Percentiles rank a stretch among this genome's conserved stretches.
Conservation (phyloP, 2,888 invertebrate species). For the Nomada lathburiana region DNA sequence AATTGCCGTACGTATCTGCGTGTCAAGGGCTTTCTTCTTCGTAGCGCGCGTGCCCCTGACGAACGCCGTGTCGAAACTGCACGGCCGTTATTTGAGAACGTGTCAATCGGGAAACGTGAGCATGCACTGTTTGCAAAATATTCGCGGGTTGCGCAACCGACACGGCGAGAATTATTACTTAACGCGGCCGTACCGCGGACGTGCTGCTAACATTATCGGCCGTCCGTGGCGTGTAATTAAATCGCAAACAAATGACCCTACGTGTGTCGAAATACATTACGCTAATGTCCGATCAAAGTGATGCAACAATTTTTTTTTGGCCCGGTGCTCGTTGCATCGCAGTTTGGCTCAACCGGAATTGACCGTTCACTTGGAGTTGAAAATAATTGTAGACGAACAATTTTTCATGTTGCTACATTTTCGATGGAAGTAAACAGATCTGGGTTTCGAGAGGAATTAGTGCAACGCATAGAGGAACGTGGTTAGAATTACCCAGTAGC, state of each 20-base stretch:
- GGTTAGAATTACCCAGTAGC: constrained; percentile 82
- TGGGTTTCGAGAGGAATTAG: no score
- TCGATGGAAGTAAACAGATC: no score
- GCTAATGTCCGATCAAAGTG: not conserved
- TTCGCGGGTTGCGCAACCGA: constrained; percentile 6
- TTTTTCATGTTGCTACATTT: no score
- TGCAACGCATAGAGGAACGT: no score
- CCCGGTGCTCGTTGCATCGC: no score
- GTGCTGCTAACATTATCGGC: constrained; percentile 12
- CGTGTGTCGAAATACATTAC: not conserved
- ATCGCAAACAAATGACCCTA: not conserved
- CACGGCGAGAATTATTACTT: constrained; percentile 5
- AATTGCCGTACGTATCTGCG: not conserved
- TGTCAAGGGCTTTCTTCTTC: no score
- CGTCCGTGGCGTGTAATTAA: not conserved
- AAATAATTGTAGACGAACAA: no score
- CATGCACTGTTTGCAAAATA: constrained; percentile 7
- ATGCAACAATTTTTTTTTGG: not conserved
- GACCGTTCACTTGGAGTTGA: no score
- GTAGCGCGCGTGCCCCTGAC: no score
- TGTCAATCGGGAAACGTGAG: not conserved
- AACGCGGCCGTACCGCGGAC: not conserved
- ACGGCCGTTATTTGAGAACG: not conserved
- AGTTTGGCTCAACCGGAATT: no score
- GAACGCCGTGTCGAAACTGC: constrained; percentile 10